Evolutionary conservation across 2,797 vertebrate genomes (phyloP).

Genomic region (Oreochromis mossambicus): DNA sequence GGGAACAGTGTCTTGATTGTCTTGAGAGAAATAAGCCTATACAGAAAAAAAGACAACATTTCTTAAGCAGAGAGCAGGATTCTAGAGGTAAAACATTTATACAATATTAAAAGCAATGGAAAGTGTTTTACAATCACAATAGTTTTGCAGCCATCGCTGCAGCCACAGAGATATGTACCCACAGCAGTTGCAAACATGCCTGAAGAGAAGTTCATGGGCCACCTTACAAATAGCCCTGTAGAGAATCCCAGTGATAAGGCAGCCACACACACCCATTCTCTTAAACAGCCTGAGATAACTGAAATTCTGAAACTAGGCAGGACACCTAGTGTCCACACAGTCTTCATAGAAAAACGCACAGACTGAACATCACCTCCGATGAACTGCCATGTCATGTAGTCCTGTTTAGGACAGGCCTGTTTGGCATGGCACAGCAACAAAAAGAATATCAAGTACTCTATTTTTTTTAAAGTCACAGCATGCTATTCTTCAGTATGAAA

Average conservation of each 20-base stretch:
- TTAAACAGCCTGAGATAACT: slow-evolving; percentile 4
- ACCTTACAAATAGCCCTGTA: slow-evolving; percentile 33
- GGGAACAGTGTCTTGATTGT: neutral
- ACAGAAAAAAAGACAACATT: neutral
- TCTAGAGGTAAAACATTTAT: neutral
- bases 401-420: neutral
- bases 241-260: slow-evolving; percentile 36
- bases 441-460: neutral
- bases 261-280: neutral
- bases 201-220: slow-evolving; percentile 27
- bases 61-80: neutral
- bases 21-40: neutral
- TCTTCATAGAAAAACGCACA: neutral
- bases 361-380: neutral
- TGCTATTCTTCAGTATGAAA: neutral
- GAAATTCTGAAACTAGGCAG: neutral
- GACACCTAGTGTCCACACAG: neutral
- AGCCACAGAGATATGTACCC: neutral
- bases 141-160: neutral
- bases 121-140: neutral
- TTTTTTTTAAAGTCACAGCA: neutral
- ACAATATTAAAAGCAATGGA: neutral
- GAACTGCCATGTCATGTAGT: neutral
- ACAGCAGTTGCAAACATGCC: neutral
- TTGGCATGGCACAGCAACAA: neutral